These are phyloP conservation scores for Pegea sp. DNA, from an alignment of 23 tunicate genomes.

Conservation along the genomic window DNA sequence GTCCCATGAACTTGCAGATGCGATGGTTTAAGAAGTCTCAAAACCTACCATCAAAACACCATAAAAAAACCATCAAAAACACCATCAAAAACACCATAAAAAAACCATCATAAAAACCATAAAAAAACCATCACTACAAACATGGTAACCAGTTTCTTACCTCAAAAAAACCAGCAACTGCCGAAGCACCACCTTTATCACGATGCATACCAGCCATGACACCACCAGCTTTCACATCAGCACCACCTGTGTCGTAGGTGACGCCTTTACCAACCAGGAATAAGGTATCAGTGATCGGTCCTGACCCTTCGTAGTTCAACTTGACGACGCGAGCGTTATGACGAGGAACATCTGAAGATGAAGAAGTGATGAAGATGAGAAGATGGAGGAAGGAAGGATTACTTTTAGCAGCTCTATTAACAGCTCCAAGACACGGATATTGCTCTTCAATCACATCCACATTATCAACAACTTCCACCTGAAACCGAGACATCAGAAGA, in stretches of 20 bases:
- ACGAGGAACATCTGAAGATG: conserved; percentile 34
- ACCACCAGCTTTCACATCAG: conserved; percentile 98
- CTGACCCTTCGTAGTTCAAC: conserved; percentile 53
- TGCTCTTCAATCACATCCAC: conserved; percentile 38
- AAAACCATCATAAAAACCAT: background rate
- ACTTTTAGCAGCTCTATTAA: conserved; percentile 31
- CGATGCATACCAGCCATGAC: conserved; percentile 99
- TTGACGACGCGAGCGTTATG: conserved; percentile 88
- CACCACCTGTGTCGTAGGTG: conserved; percentile 99
- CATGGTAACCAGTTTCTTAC: conserved; percentile 4
- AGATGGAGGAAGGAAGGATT: background rate
- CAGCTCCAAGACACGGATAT: conserved; percentile 94
- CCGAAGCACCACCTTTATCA: conserved; percentile 99
- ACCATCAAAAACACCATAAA: background rate
- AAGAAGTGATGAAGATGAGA: background rate
- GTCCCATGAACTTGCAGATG: conserved; percentile 64
- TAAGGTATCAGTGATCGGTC: conserved; percentile 71
- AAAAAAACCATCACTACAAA: background rate
- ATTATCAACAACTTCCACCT: conserved; percentile 66
- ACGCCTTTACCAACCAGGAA: conserved; percentile 95
- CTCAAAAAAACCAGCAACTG: conserved; percentile 87
- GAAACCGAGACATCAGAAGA: conserved; percentile 1
- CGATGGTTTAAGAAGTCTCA: conserved; percentile 20
- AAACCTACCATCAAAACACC: background rate
- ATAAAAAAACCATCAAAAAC: background rate